Percentiles rank a stretch among this genome's conserved stretches.
phyloP scores from a whole-genome alignment of 2,888 invertebrate species.

The Galerucella calmariensis region DNA sequence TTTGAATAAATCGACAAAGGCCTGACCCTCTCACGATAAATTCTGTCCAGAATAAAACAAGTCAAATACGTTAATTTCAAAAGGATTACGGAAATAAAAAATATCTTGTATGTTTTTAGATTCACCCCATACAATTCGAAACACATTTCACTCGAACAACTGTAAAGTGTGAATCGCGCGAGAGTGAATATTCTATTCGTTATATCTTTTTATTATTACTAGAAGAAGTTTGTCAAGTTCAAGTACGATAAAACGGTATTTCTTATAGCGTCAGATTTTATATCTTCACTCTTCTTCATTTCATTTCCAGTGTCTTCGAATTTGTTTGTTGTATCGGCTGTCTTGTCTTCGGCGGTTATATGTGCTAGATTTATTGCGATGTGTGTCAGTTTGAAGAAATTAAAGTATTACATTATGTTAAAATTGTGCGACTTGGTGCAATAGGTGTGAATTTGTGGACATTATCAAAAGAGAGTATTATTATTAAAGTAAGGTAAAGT shows the following conservation, averaged over 20 bases:
- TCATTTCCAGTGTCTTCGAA: background rate
- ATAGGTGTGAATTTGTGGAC: conserved; percentile 2
- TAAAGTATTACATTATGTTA: conserved; percentile 54
- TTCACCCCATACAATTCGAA: conserved; percentile 32
- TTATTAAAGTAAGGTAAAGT: background rate
- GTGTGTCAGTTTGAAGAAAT: conserved; percentile 51
- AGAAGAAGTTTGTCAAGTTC: conserved; percentile 47
- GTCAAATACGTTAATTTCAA: too few relatives aligned
- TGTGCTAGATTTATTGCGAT: conserved; percentile 39
- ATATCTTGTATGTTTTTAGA: conserved; percentile 7
- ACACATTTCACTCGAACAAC: conserved; percentile 39
- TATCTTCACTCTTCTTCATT: conserved; percentile 8
- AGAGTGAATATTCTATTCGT: conserved; percentile 44
- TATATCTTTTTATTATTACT: conserved; percentile 40
- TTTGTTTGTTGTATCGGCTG: background rate
- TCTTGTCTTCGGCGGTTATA: background rate
- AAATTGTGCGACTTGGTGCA: conserved; percentile 46
- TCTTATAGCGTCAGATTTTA: background rate
- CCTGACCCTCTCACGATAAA: too few relatives aligned
- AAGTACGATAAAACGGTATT: conserved; percentile 39
- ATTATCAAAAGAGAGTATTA: background rate
- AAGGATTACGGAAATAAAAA: too few relatives aligned
- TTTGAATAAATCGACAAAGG: too few relatives aligned
- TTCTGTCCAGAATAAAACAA: too few relatives aligned
- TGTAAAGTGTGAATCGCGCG: conserved; percentile 36